phyloP scores from a whole-genome alignment of 2,888 invertebrate genomes.

The Euplagia quadripunctaria region DNA sequence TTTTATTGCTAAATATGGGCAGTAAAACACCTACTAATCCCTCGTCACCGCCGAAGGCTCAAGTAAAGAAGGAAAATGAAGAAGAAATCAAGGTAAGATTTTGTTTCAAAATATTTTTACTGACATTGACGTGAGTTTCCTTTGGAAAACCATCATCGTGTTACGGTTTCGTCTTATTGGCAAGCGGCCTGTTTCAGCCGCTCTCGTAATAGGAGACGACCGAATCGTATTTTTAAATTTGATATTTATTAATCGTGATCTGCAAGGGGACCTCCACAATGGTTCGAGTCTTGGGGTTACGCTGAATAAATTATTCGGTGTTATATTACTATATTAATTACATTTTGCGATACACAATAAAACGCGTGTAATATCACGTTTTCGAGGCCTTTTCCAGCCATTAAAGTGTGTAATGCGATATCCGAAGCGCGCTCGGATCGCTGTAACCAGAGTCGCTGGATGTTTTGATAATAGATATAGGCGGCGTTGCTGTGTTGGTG shows the following conservation, averaged over 20 bases:
- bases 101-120: conserved; percentile 55
- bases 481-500: conserved; percentile 75
- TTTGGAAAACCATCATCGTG: conserved; percentile 75
- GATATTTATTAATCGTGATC: conserved; percentile 73
- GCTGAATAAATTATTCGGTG: conserved; percentile 82
- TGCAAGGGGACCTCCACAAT: conserved; percentile 70
- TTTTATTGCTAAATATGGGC: conserved; percentile 76
- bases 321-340: conserved; percentile 86
- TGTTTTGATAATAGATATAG: conserved; percentile 88
- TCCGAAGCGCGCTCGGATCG: conserved; percentile 87
- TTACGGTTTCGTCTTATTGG: conserved; percentile 78
- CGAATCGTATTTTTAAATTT: conserved; percentile 85
- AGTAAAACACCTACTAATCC: conserved; percentile 80
- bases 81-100: conserved; percentile 92
- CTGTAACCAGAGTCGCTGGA: conserved; percentile 86
- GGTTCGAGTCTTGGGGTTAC: conserved; percentile 70
- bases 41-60: conserved; percentile 74
- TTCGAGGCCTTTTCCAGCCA: conserved; percentile 88
- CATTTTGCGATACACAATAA: conserved; percentile 86
- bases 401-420: conserved; percentile 87
- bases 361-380: conserved; percentile 87
- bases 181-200: conserved; percentile 78
- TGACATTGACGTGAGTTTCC: conserved; percentile 69
- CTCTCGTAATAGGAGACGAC: conserved; percentile 78
- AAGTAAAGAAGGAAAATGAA: conserved; percentile 91